Evolutionary conservation across 2,888 invertebrate genomes (phyloP), one percentile per base, ranked within the genome.

Genomic region (Operophtera brumata): DNA sequence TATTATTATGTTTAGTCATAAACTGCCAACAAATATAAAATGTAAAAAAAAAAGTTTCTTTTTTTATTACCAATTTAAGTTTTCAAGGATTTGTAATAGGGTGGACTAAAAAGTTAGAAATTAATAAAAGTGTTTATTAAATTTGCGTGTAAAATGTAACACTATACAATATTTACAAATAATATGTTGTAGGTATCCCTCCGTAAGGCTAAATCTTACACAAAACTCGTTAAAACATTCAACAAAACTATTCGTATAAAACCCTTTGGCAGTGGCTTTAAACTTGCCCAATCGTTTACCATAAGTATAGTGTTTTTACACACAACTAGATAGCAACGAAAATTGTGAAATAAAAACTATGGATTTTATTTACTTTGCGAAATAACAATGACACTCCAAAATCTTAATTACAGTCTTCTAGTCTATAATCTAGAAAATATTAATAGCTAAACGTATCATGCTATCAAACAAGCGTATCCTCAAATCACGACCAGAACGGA

Each of bases 121-220:
- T 54, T 54, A 12, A n/a, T 4, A 54, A 68, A 70, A 72, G 70
- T 76, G 73, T 78, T 76, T 79, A 77, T 73, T 75, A 72, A 72
- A 74, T 69, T 67, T 61, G 73, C 72, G 75, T 80, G 79, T 84
- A 78, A 80, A 80, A 77, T 71, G 70, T 80, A 79, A 80, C 77
- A 80, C 78, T 84, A 76, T 84, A 84, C 81, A 84, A 72, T 83
- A 80, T 80, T 72, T 80, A 80, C 80, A 80, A 73, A 73, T 59
- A 66, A 66, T 61, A 54, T 60, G 51, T 53, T 52, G 47, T n/a
- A n/a, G n/a, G n/a, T 57, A 57, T 57, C 35, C 53, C 58, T 52
- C 39, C 56, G 61, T 49, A 53, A 47, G 51, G 36, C 66, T 20
- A 20, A 3, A 20, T 20, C 53, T 65, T 69, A 70, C 64, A 71